A percentile compares a stretch with the other conserved stretches of the same genome.
Conservation (phyloP, 53 echinoderm and acorn worm species). For the Arbacia lixula region DNA sequence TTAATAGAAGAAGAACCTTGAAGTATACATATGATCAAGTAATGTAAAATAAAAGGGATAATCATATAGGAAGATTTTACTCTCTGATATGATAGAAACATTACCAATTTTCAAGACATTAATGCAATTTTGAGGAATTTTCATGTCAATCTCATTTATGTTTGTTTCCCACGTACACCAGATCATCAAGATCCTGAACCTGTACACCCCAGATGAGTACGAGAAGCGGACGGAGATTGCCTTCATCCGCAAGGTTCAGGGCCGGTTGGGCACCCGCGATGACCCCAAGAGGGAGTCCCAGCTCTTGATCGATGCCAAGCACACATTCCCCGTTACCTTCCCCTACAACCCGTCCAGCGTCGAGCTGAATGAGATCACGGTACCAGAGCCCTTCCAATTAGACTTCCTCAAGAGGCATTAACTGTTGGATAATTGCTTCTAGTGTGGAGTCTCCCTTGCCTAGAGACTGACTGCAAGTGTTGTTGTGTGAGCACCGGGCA, state of each 20-base stretch:
- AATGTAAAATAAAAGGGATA: too few relatives aligned
- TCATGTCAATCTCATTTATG: too few relatives aligned
- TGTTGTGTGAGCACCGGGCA: background rate
- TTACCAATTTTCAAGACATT: too few relatives aligned
- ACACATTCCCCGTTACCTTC: slow-evolving; percentile 95
- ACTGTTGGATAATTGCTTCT: too few relatives aligned
- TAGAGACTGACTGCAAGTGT: too few relatives aligned
- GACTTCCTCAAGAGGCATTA: slow-evolving; percentile 74
- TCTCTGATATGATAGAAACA: too few relatives aligned
- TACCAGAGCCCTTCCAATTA: slow-evolving; percentile 79
- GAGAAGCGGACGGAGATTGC: slow-evolving; percentile 91
- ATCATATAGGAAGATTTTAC: too few relatives aligned
- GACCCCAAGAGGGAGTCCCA: slow-evolving; percentile 90
- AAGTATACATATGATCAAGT: too few relatives aligned
- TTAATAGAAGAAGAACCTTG: too few relatives aligned
- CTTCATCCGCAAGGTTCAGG: slow-evolving; percentile 95
- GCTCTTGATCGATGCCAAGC: slow-evolving; percentile 93
- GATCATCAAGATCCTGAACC: slow-evolving; percentile 97
- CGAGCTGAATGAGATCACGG: slow-evolving; percentile 79
- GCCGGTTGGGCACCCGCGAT: slow-evolving; percentile 64
- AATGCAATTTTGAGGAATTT: too few relatives aligned
- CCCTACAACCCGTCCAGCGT: slow-evolving; percentile 97
- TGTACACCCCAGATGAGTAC: slow-evolving; percentile 98
- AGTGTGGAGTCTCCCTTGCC: too few relatives aligned
- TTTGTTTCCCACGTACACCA: too few relatives aligned